A percentile compares a stretch with the other conserved stretches of the same genome.
Evolutionary conservation across 2,797 vertebrate species (phyloP).

Genomic region (Gymnoscopelus braueri): DNA sequence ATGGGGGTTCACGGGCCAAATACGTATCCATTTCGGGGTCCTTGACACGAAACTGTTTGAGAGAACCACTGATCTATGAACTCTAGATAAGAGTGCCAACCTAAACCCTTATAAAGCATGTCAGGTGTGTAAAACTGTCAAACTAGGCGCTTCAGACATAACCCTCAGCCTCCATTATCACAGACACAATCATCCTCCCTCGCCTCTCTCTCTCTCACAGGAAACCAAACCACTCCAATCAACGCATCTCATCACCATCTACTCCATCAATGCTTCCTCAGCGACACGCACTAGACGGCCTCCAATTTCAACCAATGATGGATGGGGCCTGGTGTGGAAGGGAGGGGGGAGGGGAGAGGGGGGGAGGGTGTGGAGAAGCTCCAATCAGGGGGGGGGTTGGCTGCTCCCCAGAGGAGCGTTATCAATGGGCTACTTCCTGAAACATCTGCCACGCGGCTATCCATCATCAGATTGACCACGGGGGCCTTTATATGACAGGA

Average conservation of each 20-base stretch:
- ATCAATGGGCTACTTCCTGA: conserved; percentile 73
- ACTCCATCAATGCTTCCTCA: conserved; percentile 53
- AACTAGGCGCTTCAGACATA: not conserved
- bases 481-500: conserved; percentile 29
- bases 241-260: conserved; percentile 61
- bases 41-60: no score
- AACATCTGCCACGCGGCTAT: conserved; percentile 71
- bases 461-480: conserved; percentile 58
- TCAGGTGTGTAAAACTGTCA: not conserved
- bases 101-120: not conserved
- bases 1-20: no score
- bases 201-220: conserved; percentile 9
- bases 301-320: conserved; percentile 63
- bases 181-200: conserved; percentile 19
- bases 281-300: conserved; percentile 58
- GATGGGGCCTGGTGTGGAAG: conserved; percentile 39
- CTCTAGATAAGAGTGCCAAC: not conserved
- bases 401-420: conserved; percentile 46
- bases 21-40: no score
- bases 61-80: no score
- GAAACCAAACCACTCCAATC: conserved; percentile 40
- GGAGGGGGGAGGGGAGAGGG: no score
- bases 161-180: conserved; percentile 20
- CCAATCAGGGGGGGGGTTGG: conserved; percentile 42
- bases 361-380: conserved; percentile 32